Conservation (phyloP, 2,797 vertebrate genomes). For the Eulemur albifrons region DNA sequence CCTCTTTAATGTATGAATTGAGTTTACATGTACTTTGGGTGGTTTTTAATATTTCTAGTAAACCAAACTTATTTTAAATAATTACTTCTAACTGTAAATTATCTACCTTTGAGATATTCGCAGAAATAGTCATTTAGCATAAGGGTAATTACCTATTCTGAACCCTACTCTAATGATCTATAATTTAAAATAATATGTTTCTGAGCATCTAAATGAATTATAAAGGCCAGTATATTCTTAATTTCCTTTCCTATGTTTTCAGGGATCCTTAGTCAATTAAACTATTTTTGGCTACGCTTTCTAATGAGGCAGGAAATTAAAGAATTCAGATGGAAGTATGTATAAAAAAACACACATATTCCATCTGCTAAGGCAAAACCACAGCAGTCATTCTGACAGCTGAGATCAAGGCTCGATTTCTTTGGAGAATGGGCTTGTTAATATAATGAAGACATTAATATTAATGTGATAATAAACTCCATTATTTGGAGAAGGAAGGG, state of each 20-base stretch:
- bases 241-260: slow-evolving; percentile 52
- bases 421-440: neutral
- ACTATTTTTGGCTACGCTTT: slow-evolving; percentile 46
- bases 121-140: slow-evolving; percentile 67
- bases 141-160: slow-evolving; percentile 70
- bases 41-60: slow-evolving; percentile 65
- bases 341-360: neutral
- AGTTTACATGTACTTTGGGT: slow-evolving; percentile 65
- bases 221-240: slow-evolving; percentile 52
- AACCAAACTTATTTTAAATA: slow-evolving; percentile 66
- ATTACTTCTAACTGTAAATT: slow-evolving; percentile 66
- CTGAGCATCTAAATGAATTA: slow-evolving; percentile 43
- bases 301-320: slow-evolving; percentile 55
- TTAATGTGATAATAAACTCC: neutral
- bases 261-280: slow-evolving; percentile 49
- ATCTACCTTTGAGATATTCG: slow-evolving; percentile 63
- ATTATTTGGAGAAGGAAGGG: neutral
- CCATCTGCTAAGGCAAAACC: neutral
- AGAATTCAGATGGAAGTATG: neutral
- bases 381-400: neutral
- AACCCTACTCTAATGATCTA: slow-evolving; percentile 62
- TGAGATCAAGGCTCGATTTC: neutral
- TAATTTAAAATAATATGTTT: slow-evolving; percentile 73
- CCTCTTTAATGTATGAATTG: slow-evolving; percentile 37
- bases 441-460: neutral